Evolutionary conservation across 2,888 invertebrate species (phyloP).

Genomic region (Sipha maydis): DNA sequence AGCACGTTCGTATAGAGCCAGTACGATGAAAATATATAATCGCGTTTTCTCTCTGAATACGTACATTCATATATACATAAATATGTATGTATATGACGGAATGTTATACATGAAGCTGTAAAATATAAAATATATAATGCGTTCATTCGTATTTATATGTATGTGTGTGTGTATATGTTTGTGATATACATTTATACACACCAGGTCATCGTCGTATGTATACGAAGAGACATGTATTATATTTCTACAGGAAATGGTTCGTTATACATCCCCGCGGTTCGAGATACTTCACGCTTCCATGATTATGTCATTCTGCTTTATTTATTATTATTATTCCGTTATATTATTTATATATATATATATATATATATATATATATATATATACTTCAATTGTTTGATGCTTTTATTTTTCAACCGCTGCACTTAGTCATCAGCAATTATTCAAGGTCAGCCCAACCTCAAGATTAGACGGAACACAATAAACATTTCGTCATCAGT

Average conservation of each 20-base stretch:
- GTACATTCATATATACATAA: neutral
- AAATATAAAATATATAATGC: too few species aligned
- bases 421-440: constrained; percentile 41
- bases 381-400: neutral
- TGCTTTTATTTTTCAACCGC: constrained; percentile 19
- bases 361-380: neutral
- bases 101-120: too few species aligned
- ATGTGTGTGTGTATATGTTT: too few species aligned
- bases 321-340: constrained; percentile 4
- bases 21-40: neutral
- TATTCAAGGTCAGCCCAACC: constrained; percentile 48
- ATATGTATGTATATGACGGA: neutral
- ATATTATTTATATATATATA: neutral
- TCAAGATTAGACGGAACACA: constrained; percentile 36
- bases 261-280: constrained; percentile 35
- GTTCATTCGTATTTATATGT: too few species aligned
- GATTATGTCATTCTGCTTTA: constrained; percentile 9
- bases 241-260: constrained; percentile 48
- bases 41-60: neutral
- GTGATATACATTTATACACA: too few species aligned
- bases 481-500: constrained; percentile 26
- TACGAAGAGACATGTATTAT: neutral
- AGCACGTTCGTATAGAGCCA: neutral
- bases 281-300: constrained; percentile 34
- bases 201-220: neutral